phyloP scores from a whole-genome alignment of 2,113 vertebrate genomes.

The Syngnathus floridae region DNA sequence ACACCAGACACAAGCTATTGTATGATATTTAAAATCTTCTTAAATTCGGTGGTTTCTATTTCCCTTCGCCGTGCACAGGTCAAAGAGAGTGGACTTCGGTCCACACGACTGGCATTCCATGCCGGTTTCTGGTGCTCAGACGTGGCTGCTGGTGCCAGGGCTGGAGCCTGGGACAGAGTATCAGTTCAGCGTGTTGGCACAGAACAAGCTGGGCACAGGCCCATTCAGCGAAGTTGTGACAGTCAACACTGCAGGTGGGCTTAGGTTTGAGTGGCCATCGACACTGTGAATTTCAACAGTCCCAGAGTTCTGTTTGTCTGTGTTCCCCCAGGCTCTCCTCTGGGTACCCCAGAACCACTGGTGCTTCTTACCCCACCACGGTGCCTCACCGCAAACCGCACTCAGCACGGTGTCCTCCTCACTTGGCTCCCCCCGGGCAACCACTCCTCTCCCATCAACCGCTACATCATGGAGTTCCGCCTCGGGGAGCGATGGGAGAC shows the following conservation, averaged over 20 bases:
- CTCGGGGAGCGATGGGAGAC: constrained; percentile 93
- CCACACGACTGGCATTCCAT: constrained; percentile 96
- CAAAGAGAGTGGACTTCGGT: constrained; percentile 92
- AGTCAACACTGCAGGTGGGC: constrained; percentile 95
- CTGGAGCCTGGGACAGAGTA: constrained; percentile 94
- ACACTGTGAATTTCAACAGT: constrained; percentile 14
- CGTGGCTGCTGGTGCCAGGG: constrained; percentile 85
- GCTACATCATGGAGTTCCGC: constrained; percentile 95
- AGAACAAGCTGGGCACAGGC: constrained; percentile 97
- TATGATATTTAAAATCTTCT: not conserved
- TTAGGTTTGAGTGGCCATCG: not conserved
- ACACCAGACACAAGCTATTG: not conserved
- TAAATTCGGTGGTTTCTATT: not conserved
- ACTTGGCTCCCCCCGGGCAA: constrained; percentile 97
- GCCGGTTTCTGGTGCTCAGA: constrained; percentile 84
- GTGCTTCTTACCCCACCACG: constrained; percentile 99
- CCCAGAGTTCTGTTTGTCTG: not conserved
- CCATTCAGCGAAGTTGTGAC: constrained; percentile 99
- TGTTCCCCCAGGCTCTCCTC: constrained; percentile 79
- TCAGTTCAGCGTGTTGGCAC: constrained; percentile 98
- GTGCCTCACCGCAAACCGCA: constrained; percentile 99
- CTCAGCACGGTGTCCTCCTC: constrained; percentile 95
- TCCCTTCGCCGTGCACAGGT: constrained; percentile 67
- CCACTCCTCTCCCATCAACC: constrained; percentile 91
- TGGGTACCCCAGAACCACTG: constrained; percentile 98